Evolutionary conservation across 1,140 invertebrate species (phyloP).

Genomic region (Spodoptera frugiperda): DNA sequence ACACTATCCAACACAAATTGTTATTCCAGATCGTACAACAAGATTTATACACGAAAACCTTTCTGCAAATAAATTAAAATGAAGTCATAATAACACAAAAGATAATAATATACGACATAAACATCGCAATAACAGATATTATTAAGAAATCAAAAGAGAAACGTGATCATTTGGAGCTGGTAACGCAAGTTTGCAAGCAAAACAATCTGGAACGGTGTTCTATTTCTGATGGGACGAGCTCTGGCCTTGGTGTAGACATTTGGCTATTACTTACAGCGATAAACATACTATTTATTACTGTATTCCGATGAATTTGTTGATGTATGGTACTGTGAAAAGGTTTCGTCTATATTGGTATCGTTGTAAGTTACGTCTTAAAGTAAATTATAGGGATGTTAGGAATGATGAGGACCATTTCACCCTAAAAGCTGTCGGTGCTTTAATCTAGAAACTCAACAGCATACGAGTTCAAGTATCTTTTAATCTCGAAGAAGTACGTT

Average conservation of each 20-base stretch:
- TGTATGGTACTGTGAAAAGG: not conserved
- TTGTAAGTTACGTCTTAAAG: not conserved
- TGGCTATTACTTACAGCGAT: conserved; percentile 47
- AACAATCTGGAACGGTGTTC: conserved; percentile 50
- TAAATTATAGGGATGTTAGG: not conserved
- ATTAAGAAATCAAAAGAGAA: conserved; percentile 12
- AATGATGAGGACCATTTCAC: not conserved
- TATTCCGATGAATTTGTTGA: conserved; percentile 31
- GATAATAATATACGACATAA: not conserved
- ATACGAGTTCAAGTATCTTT: no score
- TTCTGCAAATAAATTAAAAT: no score
- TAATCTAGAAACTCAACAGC: no score
- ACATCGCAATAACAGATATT: not conserved
- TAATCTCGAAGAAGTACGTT: no score
- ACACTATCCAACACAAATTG: no score
- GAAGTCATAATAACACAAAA: no score
- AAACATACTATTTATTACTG: conserved; percentile 52
- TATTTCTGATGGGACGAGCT: conserved; percentile 60
- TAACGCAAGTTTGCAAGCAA: conserved; percentile 43
- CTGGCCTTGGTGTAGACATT: conserved; percentile 63
- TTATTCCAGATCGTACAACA: no score
- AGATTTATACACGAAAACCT: no score
- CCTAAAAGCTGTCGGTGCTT: no score
- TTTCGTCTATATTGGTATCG: conserved; percentile 19
- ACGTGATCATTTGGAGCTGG: not conserved